phyloP scores from a whole-genome alignment of 1,140 invertebrate species.

The Asobara japonica region DNA sequence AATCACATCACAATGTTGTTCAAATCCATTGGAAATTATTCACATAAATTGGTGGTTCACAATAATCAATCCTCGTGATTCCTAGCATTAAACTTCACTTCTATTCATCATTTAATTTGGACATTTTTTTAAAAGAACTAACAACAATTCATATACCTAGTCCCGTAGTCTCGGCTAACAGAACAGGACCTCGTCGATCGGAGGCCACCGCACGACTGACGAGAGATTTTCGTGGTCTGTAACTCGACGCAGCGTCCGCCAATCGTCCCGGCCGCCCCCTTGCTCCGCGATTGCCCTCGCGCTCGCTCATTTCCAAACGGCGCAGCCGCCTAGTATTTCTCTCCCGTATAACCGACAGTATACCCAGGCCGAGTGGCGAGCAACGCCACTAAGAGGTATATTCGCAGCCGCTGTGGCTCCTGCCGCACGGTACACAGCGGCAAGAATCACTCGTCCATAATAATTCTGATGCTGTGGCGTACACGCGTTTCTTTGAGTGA shows the following conservation, averaged over 20 bases:
- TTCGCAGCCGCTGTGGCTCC: constrained; percentile 15
- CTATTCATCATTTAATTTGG: background rate
- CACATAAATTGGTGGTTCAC: too few relatives aligned
- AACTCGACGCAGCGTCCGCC: constrained; percentile 60
- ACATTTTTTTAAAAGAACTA: background rate
- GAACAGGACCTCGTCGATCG: constrained; percentile 47
- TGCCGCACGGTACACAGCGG: constrained; percentile 22
- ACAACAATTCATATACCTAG: background rate
- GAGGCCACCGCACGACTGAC: constrained; percentile 60
- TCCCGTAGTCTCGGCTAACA: background rate
- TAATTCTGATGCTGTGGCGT: background rate
- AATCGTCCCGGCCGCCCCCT: constrained; percentile 46
- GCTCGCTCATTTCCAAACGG: constrained; percentile 19
- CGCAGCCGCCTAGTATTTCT: constrained; percentile 29
- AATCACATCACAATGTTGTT: constrained; percentile 16
- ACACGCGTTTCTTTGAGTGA: background rate
- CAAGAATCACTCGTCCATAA: constrained; percentile 25
- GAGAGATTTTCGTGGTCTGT: constrained; percentile 58
- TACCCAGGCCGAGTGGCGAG: background rate
- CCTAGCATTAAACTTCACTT: constrained; percentile 19
- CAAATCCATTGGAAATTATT: constrained; percentile 1
- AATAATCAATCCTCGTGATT: background rate
- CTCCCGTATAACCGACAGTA: constrained; percentile 3
- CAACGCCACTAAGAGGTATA: constrained; percentile 5
- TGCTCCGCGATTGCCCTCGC: constrained; percentile 47